Percentiles rank a stretch among this genome's conserved stretches.
Conservation (phyloP, 2,113 vertebrate genomes). For the Lagenorhynchus albirostris region DNA sequence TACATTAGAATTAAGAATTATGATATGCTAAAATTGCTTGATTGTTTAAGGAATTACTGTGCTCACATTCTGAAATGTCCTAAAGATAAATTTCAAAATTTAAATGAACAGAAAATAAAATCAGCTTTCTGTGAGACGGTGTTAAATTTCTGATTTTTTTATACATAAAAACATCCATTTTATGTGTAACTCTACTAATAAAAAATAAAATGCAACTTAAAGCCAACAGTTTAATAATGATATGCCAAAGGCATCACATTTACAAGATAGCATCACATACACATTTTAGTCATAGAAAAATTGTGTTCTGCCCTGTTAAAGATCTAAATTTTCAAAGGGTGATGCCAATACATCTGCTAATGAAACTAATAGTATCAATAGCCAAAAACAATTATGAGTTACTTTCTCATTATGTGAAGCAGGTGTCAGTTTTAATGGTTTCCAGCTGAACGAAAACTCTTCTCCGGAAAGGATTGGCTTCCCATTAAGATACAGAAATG, state of each 20-base stretch:
- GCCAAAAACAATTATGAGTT: background rate
- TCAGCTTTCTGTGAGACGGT: background rate
- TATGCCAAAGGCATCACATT: background rate
- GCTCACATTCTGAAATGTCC: slow-evolving; percentile 35
- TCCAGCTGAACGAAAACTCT: background rate
- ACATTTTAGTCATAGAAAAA: background rate
- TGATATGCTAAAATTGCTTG: slow-evolving; percentile 59
- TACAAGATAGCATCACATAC: background rate
- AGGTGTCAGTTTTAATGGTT: background rate
- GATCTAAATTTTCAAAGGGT: background rate
- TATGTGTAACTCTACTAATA: background rate
- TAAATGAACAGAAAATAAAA: slow-evolving; percentile 65
- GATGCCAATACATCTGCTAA: background rate
- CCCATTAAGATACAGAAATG: background rate
- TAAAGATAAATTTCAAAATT: slow-evolving; percentile 34
- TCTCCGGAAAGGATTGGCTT: background rate
- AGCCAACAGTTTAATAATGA: background rate
- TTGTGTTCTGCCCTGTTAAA: background rate
- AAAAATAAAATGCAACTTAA: background rate
- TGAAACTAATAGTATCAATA: background rate
- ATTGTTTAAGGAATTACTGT: slow-evolving; percentile 49
- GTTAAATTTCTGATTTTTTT: background rate
- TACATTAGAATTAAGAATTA: slow-evolving; percentile 70
- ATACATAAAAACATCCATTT: background rate
- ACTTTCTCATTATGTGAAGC: background rate